A percentile compares a stretch with the other conserved stretches of the same genome.
phyloP scores from a whole-genome alignment of 2,888 invertebrate genomes.

The Biston stratarius region DNA sequence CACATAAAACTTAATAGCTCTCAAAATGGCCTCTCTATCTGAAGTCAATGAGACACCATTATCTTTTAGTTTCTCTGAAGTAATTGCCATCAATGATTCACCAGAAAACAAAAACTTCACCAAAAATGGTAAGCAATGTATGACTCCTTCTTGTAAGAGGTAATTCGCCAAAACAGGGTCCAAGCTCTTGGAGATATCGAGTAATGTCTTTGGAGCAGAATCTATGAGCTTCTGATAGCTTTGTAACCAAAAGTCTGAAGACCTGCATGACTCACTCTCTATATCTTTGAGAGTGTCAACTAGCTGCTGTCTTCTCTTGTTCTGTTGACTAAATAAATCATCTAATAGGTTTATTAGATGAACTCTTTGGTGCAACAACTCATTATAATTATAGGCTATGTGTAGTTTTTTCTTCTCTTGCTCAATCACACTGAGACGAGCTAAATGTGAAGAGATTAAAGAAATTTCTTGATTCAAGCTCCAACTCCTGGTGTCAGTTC shows the following conservation, averaged over 20 bases:
- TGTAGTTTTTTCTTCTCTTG: slow-evolving; percentile 89
- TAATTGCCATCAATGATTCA: slow-evolving; percentile 82
- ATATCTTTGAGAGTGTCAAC: slow-evolving; percentile 90
- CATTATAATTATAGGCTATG: slow-evolving; percentile 89
- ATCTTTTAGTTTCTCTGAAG: slow-evolving; percentile 83
- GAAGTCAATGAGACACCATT: slow-evolving; percentile 85
- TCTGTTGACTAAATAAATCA: slow-evolving; percentile 89
- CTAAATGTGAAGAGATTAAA: slow-evolving; percentile 90
- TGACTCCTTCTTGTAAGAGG: slow-evolving; percentile 90
- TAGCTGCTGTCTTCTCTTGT: slow-evolving; percentile 88
- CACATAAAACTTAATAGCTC: slow-evolving; percentile 88
- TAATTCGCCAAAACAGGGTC: slow-evolving; percentile 90
- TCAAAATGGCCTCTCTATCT: slow-evolving; percentile 88
- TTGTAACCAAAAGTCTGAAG: slow-evolving; percentile 90
- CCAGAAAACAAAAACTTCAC: slow-evolving; percentile 86
- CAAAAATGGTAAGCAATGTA: slow-evolving; percentile 92
- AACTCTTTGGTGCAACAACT: slow-evolving; percentile 89
- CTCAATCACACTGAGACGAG: slow-evolving; percentile 90
- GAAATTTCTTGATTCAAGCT: slow-evolving; percentile 91
- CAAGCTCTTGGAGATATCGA: slow-evolving; percentile 87
- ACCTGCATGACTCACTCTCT: slow-evolving; percentile 86
- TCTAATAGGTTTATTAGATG: slow-evolving; percentile 89
- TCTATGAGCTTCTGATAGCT: slow-evolving; percentile 95
- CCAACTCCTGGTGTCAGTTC: slow-evolving; percentile 91
- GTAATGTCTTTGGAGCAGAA: slow-evolving; percentile 89